These are phyloP conservation scores for Cosmorhoe ocellata DNA, from an alignment of 2,888 invertebrate genomes.

Conservation along the genomic window DNA sequence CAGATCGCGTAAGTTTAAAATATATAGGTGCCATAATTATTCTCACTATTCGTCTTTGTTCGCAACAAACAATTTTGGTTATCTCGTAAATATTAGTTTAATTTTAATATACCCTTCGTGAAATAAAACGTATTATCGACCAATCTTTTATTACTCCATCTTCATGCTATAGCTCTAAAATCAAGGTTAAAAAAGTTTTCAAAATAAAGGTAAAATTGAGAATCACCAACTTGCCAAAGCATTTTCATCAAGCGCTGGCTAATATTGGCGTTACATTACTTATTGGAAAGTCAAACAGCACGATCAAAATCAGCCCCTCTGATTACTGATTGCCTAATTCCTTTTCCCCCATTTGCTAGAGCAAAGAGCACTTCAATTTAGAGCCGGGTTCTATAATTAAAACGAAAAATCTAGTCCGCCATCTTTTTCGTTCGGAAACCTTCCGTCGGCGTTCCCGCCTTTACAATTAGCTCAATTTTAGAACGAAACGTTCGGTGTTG, in stretches of 20 bases:
- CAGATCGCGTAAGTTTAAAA: no score
- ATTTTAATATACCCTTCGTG: no score
- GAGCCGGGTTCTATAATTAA: conserved; percentile 58
- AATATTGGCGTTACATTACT: background rate
- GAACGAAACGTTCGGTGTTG: conserved; percentile 55
- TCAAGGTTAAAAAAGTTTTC: no score
- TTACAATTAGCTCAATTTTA: conserved; percentile 69
- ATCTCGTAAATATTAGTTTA: no score
- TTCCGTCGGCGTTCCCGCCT: conserved; percentile 43
- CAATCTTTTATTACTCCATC: no score
- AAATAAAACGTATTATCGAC: no score
- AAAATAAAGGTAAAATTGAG: no score
- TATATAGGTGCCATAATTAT: no score
- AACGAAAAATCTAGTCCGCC: conserved; percentile 52
- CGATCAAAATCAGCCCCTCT: conserved; percentile 32
- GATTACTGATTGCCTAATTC: conserved; percentile 30
- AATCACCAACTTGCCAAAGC: no score
- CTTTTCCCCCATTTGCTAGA: conserved; percentile 34
- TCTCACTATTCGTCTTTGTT: no score
- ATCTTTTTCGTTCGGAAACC: conserved; percentile 58
- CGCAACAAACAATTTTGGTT: no score
- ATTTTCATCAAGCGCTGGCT: background rate
- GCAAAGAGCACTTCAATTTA: conserved; percentile 45
- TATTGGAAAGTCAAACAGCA: conserved; percentile 3
- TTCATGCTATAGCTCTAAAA: no score